A percentile compares a stretch with the other conserved stretches of the same genome.
Conservation (phyloP, 2,113 vertebrate species). For the Ctenomys sociabilis region DNA sequence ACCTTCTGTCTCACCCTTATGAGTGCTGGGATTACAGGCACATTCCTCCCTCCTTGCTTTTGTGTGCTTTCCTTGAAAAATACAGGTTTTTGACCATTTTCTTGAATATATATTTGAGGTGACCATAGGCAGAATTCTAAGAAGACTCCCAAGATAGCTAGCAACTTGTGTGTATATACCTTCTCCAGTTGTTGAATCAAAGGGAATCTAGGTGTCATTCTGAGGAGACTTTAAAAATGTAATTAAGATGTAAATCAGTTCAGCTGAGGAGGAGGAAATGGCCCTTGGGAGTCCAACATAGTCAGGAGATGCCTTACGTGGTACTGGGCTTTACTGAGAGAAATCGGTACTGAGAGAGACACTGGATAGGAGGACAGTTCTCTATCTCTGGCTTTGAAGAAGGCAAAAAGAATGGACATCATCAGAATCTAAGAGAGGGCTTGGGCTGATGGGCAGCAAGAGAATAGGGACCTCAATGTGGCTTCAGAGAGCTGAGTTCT, state of each 20-base stretch:
- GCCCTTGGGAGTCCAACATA: not conserved
- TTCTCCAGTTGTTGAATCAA: slow-evolving; percentile 15
- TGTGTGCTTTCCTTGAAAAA: not conserved
- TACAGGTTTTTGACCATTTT: not conserved
- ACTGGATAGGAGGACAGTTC: no score
- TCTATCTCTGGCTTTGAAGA: not conserved
- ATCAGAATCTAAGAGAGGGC: not conserved
- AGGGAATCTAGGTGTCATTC: not conserved
- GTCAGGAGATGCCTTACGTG: not conserved
- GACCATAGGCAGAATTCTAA: not conserved
- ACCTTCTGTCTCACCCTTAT: not conserved
- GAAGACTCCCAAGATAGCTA: not conserved
- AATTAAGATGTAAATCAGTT: not conserved
- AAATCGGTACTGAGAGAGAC: not conserved
- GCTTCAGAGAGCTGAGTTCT: not conserved
- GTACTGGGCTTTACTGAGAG: not conserved
- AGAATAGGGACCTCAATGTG: not conserved
- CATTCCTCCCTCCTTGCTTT: not conserved
- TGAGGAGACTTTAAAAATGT: not conserved
- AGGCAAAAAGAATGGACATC: not conserved
- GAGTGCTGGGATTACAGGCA: not conserved
- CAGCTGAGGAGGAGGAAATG: not conserved
- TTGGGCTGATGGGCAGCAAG: not conserved
- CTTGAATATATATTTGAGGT: slow-evolving; percentile 2
- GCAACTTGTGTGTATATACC: not conserved